Base-by-base conservation (phyloP, 2,797 vertebrate species). In the Prunella strophiata region DNA sequence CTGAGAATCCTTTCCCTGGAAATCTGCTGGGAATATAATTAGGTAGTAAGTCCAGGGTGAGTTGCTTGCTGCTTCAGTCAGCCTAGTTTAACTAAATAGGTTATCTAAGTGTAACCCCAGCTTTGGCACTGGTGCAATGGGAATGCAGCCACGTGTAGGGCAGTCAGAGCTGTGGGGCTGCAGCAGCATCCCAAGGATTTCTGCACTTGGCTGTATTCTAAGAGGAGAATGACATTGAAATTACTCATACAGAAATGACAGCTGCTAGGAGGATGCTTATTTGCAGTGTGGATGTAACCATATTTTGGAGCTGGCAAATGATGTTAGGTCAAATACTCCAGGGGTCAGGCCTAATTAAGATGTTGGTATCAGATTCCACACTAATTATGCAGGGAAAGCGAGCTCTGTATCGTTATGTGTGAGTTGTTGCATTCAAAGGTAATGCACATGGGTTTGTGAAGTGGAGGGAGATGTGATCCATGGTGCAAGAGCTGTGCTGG, bases 341-440 rank as follows among this genome's bases (percentile, higher is more conserved):
- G 84, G 65, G 90, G 81, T 96, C 72, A 89, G 78, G 36, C 68
- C 81, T 94, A 83, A 93, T 96, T 88, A 95, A 94, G 92, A 78
- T 45, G 76, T 85, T 78, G 82, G 76, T 75, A 73, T 92, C 2
- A 0, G 79, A 89, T 88, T 66, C 73, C 38, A 54, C 75, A 66
- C 34, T 88, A 88, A 95, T 86, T 84, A 80, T 21, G 59, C 32
- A 42, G 42, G 70, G 70, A 57, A 86, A 94, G 75, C 13, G 85
- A 92, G 76, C 73, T 84, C 67, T 26, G 4, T 34, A 25, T 71
- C 1, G 0, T 36, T 65, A 7, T 5, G 38, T 54, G 67, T 1
- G 4, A 70, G 83, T 19, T 43, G 71, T 25, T 79, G 58, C 45
- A 26, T 42, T 7, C 68, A 36, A 21, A 77, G 51, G 70, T 45